Percentiles rank a stretch among this genome's conserved stretches.
Conservation (phyloP, 2,888 invertebrate genomes). For the Caprella mutica region DNA sequence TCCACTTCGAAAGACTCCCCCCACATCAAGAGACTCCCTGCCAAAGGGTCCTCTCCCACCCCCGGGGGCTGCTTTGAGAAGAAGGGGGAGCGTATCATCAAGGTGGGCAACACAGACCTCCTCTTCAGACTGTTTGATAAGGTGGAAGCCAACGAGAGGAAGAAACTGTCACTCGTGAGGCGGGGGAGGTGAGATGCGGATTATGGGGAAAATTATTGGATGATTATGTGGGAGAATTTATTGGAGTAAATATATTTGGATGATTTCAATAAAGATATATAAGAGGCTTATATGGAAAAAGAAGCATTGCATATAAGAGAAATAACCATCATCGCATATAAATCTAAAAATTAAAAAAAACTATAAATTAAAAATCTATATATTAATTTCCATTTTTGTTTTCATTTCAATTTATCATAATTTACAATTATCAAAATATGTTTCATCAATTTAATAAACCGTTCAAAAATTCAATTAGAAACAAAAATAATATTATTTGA, state of each 20-base stretch:
- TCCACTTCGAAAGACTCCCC: neutral
- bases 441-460: too few relatives aligned
- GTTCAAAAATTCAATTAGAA: too few relatives aligned
- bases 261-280: neutral
- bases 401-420: too few relatives aligned
- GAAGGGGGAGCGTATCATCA: conserved; percentile 19
- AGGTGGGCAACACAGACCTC: conserved; percentile 43
- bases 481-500: too few relatives aligned
- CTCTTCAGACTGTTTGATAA: conserved; percentile 45
- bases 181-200: conserved; percentile 40
- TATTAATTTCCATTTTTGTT: too few relatives aligned
- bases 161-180: conserved; percentile 36
- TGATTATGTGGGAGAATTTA: too few relatives aligned
- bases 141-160: conserved; percentile 36
- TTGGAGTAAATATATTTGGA: too few relatives aligned
- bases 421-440: too few relatives aligned
- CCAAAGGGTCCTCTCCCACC: neutral
- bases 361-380: too few relatives aligned
- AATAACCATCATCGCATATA: too few relatives aligned
- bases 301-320: neutral
- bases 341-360: too few relatives aligned
- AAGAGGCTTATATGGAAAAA: neutral
- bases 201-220: too few relatives aligned
- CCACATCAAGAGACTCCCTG: neutral
- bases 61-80: neutral